Base-by-base conservation (phyloP, 2,888 invertebrate species). In the Pristionchus japonicus region DNA sequence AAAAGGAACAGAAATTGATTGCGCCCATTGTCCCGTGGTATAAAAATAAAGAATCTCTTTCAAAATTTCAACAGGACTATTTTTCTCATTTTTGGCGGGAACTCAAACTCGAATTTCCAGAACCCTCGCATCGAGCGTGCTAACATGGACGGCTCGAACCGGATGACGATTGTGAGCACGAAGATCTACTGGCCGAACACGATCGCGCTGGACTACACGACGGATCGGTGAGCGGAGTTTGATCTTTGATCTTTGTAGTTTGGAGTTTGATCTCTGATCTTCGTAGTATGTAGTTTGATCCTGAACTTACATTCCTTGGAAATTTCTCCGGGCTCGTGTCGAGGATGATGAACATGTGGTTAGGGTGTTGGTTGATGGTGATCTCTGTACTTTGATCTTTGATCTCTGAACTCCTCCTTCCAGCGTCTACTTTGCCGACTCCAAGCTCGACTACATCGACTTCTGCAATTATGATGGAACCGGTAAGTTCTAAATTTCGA, bases 101-200 rank as follows among this genome's bases (percentile, higher is more conserved):
- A 43, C 43, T 77, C 77, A 43, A 40, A 23, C 67, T 57, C 23
- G 23, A 57, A 82, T 20, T 70, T 85, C 52, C 64, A 98, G 95
- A 97, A 98, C 95, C 99, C 99, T 0, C 96, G 98, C 0, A 97
- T 99, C 89, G 99, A 99, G 95, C 96, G 98, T 88, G 97, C 98
- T 11, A 98, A 98, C 27, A 97, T 99, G 97, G 99, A 99, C 94
- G 99, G 99, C 0, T 96, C 93, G 2, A 91, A 93, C 57, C 88
- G 94, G n/a, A 90, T 91, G 88, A 89, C 92, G 37, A 90, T 94
- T 27, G 93, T 94, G n/a, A 90, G 90, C 84, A 93, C 93, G 7
- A 94, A 94, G 90, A 97, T 99, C 90, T 98, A 97, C 95, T 99
- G 98, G 98, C 99, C 99, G 0, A 99, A 98, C 94, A 98, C 98